phyloP scores from a whole-genome alignment of 2,888 invertebrate species.

The Leuctra nigra region DNA sequence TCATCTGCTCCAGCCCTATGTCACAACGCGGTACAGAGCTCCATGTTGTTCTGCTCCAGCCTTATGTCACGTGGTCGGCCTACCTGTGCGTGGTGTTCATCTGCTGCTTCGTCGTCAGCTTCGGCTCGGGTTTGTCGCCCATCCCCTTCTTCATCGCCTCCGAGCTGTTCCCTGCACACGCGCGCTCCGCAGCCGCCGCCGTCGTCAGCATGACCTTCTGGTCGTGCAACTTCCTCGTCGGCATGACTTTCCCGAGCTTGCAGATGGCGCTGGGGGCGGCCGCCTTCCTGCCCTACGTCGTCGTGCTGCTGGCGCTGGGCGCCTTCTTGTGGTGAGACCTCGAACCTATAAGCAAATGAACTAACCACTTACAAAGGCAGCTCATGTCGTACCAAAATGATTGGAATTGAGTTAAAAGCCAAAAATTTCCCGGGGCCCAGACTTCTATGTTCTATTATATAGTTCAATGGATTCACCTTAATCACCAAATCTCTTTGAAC shows the following conservation, averaged over 20 bases:
- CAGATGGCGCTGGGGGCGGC: conserved; percentile 57
- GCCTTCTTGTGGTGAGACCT: conserved; percentile 57
- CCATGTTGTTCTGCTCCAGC: too few relatives aligned
- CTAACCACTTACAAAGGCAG: too few relatives aligned
- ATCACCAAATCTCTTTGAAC: too few relatives aligned
- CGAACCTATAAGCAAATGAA: too few relatives aligned
- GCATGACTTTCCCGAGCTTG: conserved; percentile 65
- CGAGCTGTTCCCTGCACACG: conserved; percentile 78
- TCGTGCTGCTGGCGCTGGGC: conserved; percentile 46
- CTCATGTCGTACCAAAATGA: too few relatives aligned
- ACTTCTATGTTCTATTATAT: too few relatives aligned
- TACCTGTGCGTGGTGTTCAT: conserved; percentile 64
- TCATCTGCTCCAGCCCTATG: too few relatives aligned
- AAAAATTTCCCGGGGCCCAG: too few relatives aligned
- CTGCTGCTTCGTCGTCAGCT: conserved; percentile 68
- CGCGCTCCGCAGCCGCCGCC: conserved; percentile 79
- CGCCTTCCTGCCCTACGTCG: conserved; percentile 69
- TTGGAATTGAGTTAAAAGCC: too few relatives aligned
- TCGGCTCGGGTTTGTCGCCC: conserved; percentile 78
- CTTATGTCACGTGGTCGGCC: conserved; percentile 58
- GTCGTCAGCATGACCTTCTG: conserved; percentile 82
- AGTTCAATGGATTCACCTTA: too few relatives aligned
- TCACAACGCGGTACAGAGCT: too few relatives aligned
- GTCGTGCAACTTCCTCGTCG: conserved; percentile 81
- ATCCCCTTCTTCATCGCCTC: conserved; percentile 82